Evolutionary conservation across 2,113 vertebrate species (phyloP), one percentile per base, ranked within the genome.

Genomic region (Dipodomys merriami): DNA sequence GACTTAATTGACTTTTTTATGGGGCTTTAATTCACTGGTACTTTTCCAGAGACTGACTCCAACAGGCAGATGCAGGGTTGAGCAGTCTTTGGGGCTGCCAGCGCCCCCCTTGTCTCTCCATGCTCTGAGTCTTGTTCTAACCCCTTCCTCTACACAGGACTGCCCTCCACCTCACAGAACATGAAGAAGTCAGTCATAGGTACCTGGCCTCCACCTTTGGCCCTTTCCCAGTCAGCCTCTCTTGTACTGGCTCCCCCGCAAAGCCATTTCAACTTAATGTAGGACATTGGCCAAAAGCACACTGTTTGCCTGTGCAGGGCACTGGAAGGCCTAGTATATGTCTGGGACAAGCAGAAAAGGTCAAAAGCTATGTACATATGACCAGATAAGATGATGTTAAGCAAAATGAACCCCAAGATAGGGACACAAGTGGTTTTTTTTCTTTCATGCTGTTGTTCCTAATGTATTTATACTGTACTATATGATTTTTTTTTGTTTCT

Each of bases 1-100:
- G 91, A 93, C 88, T 96, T 97, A 97, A 97, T 96, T 97, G 96
- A 96, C 96, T 97, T 96, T 97, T 97, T 97, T 97, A 97, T 95
- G 95, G 96, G 95, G 96, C 96, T 97, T 96, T 97, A 97, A 97
- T 95, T 97, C 97, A 97, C 95, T 96, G 90, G 94, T 96, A 95
- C 96, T 97, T 97, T 97, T 96, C 97, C 96, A 91, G 93, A 97
- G 95, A 93, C 93, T 96, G 96, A 95, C 19, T 96, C 84, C 92
- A 95, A 93, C 80, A 93, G 93, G 93, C 91, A 80, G 84, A 92
- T 44, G 90, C 91, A 85, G 87, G 60, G 79, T 44, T 88, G 95
- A 94, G 49, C 68, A 22, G 81, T 76, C 94, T 88, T 88, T 30
- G 44, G 69, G 91, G 87, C 74, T 81, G 35, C 65, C 78, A 10